Evolutionary conservation across 2,113 vertebrate species (phyloP).

Genomic region (Peromyscus californicus): DNA sequence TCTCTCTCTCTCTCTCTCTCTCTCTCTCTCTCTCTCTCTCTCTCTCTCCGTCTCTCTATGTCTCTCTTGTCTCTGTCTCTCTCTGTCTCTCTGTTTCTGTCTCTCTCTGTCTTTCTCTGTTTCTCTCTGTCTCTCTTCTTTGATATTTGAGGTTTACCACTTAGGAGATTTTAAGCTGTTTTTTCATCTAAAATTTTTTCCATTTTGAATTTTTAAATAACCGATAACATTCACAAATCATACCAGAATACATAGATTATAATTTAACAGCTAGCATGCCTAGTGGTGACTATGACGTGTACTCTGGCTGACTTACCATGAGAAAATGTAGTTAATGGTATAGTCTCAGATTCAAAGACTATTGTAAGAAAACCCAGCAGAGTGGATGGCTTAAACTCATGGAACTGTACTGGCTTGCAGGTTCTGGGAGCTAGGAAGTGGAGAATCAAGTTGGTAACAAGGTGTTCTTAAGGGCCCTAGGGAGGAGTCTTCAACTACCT

Average conservation of each 20-base stretch:
- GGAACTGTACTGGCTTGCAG: neutral
- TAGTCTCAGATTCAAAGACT: neutral
- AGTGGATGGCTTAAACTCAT: neutral
- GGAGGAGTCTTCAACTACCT: neutral
- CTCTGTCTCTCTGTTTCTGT: neutral
- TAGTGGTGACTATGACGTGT: neutral
- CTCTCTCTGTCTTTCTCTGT: neutral
- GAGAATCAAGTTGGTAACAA: neutral
- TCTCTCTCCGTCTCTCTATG: neutral
- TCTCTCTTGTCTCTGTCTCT: slow-evolving; percentile 59
- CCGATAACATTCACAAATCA: slow-evolving; percentile 46
- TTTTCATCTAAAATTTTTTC: slow-evolving; percentile 85
- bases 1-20: no score
- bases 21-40: neutral
- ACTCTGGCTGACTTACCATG: neutral
- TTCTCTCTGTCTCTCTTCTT: slow-evolving; percentile 51
- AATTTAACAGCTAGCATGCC: neutral
- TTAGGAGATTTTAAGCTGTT: slow-evolving; percentile 86
- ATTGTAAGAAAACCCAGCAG: neutral
- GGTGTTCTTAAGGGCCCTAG: neutral
- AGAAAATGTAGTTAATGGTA: slow-evolving; percentile 12
- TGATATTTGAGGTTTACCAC: slow-evolving; percentile 83
- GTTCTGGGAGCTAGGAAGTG: neutral
- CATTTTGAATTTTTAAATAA: slow-evolving; percentile 64
- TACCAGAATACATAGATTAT: neutral